Evolutionary conservation across 2,113 vertebrate genomes (phyloP).

Genomic region (Phalacrocorax brasilianus): DNA sequence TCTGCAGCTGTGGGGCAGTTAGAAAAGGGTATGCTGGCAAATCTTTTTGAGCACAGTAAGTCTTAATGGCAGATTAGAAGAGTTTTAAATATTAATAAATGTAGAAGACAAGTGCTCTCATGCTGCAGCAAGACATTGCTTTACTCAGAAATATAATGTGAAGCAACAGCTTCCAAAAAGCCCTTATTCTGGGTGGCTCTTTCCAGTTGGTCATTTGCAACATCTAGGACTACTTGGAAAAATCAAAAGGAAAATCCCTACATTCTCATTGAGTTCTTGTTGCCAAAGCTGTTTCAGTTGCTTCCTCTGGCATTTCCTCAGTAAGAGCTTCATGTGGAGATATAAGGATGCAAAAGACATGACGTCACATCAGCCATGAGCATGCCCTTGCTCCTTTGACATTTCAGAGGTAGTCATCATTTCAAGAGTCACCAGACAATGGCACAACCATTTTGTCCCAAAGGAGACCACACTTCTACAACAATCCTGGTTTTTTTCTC

Average conservation of each 20-base stretch:
- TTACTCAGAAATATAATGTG: neutral
- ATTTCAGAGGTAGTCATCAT: neutral
- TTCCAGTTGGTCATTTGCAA: neutral
- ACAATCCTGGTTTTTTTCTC: neutral
- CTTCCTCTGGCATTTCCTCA: neutral
- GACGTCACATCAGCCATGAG: neutral
- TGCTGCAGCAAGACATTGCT: neutral
- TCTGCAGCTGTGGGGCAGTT: neutral
- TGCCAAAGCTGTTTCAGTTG: neutral
- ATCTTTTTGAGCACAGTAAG: neutral
- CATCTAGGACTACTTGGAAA: neutral
- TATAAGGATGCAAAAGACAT: neutral
- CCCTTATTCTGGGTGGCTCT: neutral
- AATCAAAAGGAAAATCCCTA: neutral
- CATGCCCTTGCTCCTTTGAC: neutral
- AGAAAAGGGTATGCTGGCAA: neutral
- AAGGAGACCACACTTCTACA: neutral
- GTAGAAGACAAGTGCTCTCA: neutral
- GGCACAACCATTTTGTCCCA: neutral
- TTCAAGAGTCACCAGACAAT: neutral
- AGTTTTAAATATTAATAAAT: neutral
- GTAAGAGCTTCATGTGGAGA: neutral
- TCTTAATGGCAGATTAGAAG: neutral
- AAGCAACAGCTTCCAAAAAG: neutral
- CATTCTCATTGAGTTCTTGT: neutral